Conservation (phyloP, 23 tunicate genomes). For the Trididemnum clinides region DNA sequence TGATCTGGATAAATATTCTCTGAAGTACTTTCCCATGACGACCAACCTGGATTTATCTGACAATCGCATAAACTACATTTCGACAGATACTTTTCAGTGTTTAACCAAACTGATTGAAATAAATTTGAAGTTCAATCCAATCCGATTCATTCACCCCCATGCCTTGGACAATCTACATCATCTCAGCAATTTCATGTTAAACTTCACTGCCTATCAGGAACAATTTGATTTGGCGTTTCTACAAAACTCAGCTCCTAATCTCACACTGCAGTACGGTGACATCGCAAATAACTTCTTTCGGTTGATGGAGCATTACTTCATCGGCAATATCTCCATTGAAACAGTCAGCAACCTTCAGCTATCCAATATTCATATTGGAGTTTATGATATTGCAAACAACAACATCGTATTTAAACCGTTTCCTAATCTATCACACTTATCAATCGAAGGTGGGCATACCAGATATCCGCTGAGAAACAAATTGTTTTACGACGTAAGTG, state of each 20-base stretch:
- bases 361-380: not conserved
- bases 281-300: not conserved
- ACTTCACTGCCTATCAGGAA: not conserved
- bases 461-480: no score
- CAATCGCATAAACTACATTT: not conserved
- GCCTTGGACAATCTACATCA: not conserved
- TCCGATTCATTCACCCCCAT: not conserved
- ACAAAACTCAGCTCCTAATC: not conserved
- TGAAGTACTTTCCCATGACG: no score
- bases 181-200: not conserved
- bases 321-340: no score
- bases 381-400: not conserved
- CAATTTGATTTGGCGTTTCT: not conserved
- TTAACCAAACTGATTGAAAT: no score
- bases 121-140: no score
- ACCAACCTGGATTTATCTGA: not conserved
- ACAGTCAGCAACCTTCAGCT: no score
- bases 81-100: not conserved
- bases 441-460: no score
- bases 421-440: not conserved
- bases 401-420: not conserved
- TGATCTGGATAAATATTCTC: no score
- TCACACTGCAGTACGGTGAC: not conserved
- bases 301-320: not conserved
- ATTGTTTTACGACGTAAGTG: no score